Percentiles rank a stretch among this genome's conserved stretches.
Evolutionary conservation across 2,888 invertebrate genomes (phyloP).

Genomic region (Scrobipalpa atriplicella): DNA sequence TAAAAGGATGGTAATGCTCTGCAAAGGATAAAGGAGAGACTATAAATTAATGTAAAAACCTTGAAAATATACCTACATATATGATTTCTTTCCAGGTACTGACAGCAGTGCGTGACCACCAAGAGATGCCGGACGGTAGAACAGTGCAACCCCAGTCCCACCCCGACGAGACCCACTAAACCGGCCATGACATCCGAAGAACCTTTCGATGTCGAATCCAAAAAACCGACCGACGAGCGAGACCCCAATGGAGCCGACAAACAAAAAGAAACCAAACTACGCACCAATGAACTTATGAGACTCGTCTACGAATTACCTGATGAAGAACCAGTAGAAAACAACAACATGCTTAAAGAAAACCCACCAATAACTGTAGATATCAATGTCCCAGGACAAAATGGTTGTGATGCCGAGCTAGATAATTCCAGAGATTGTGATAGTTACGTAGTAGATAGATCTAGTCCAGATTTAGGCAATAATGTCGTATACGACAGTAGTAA

Average conservation of each 20-base stretch:
- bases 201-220: slow-evolving; percentile 68
- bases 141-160: slow-evolving; percentile 36
- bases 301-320: slow-evolving; percentile 77
- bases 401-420: slow-evolving; percentile 70
- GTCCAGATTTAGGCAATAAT: slow-evolving; percentile 71
- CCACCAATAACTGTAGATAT: slow-evolving; percentile 76
- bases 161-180: slow-evolving; percentile 47
- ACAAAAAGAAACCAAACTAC: slow-evolving; percentile 53
- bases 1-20: no score
- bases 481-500: slow-evolving; percentile 58
- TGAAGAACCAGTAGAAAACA: slow-evolving; percentile 68
- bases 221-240: slow-evolving; percentile 62
- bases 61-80: neutral
- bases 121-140: slow-evolving; percentile 59
- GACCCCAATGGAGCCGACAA: slow-evolving; percentile 57
- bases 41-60: no score
- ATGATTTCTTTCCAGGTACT: slow-evolving; percentile 38
- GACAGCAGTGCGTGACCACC: slow-evolving; percentile 21
- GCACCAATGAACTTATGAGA: slow-evolving; percentile 72
- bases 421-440: slow-evolving; percentile 60
- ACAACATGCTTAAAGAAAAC: slow-evolving; percentile 76
- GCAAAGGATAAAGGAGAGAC: no score
- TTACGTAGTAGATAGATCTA: slow-evolving; percentile 56
- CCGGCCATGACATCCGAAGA: slow-evolving; percentile 77
- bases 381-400: slow-evolving; percentile 66